Evolutionary conservation across 2,113 vertebrate genomes (phyloP), one percentile per base, ranked within the genome.

Genomic region (Epinephelus cyanopodus): DNA sequence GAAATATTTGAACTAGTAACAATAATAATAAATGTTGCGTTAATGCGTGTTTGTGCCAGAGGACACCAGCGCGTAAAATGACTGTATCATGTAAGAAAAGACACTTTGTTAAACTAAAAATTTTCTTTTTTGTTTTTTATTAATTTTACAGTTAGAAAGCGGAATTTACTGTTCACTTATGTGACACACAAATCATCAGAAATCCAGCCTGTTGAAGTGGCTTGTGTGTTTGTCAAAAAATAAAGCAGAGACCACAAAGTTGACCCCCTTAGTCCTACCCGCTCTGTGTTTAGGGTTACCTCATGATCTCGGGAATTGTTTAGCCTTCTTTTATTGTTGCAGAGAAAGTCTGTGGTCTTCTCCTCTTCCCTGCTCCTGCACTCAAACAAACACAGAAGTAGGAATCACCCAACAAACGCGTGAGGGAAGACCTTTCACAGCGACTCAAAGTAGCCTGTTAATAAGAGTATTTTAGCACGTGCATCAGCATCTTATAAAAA

Each of bases 251-350:
- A 81, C 56, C 62, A 60, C 56, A 80, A 52, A 74, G 33, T 1
- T 53, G 8, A 42, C 7, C 6, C 21, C 37, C 42, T 72, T 79
- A 76, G 76, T 81, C 47, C 8, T 12, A 9, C 5, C 47, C 18
- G 39, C 48, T 42, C 2, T 58, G 58, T 75, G 63, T 81, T 75
- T 54, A 60, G 47, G 4, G 68, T 79, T 77, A 79, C 83, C 71
- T 88, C 73, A 4, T 63, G 79, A 74, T 82, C 72, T 67, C 33
- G 27, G 45, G 39, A 23, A 27, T 73, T 91, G 87, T 90, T 91
- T 87, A 74, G 82, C 87, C 84, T 88, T 74, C 71, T 67, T 61
- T 82, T 74, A 65, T 67, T 85, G 86, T 83, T 56, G 27, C 52
- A 82, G 56, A 77, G 81, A 89, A 82, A 77, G 73, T 76, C 23